Evolutionary conservation across 2,113 vertebrate species (phyloP), one percentile per base, ranked within the genome.

Genomic region (Pterocles burchelli): DNA sequence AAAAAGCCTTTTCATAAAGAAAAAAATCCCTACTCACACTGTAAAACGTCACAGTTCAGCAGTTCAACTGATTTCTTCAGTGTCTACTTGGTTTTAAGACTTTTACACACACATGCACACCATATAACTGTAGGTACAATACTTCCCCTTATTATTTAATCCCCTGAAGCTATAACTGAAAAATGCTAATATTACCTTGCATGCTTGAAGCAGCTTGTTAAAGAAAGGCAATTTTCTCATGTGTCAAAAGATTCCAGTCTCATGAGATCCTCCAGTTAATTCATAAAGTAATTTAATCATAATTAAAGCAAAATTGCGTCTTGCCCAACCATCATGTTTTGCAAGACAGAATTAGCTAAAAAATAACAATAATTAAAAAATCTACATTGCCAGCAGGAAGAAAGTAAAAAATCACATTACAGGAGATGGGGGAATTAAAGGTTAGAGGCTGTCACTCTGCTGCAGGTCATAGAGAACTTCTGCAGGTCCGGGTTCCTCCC

Each of bases 131-230:
- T 84, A 97, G 93, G 83, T 67, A 81, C 83, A 94, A 93, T 85
- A 72, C 68, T 95, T 96, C 46, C 71, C 88, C 96, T 97, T 96
- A 93, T 98, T 97, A 97, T 96, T 95, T 93, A 97, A 97, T 96
- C 91, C 96, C 98, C 96, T 93, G 92, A 97, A 98, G 97, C 96
- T 85, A 94, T 96, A 78, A 55, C 91, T 95, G 97, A 96, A 97
- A 95, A 92, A 96, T 94, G 70, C 92, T 96, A 96, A 96, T 96
- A 95, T 94, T 95, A 94, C 94, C 92, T 90, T 93, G 89, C 86
- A 93, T 89, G 90, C 96, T 97, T 94, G 94, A 97, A 96, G 95
- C 91, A 96, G 96, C 96, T 97, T 97, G 92, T 97, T 97, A 98
- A 87, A 96, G 77, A 91, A 94, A 97, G 90, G 93, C 94, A 96